These are phyloP conservation scores for Archivesica marissinica DNA, from an alignment of 1,140 invertebrate genomes.

Conservation along the genomic window DNA sequence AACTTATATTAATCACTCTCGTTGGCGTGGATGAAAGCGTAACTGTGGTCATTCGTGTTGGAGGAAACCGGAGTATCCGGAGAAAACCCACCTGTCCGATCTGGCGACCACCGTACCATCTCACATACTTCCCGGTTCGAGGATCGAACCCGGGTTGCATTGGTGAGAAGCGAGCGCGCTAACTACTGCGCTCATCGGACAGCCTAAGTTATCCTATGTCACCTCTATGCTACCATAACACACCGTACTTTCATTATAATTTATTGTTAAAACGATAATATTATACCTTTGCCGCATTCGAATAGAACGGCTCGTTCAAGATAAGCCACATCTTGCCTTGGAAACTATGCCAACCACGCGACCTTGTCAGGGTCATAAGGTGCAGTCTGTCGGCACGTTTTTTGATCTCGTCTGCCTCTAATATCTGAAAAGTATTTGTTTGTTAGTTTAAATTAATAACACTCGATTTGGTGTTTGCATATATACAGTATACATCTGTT, in stretches of 20 bases:
- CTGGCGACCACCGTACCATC: no score
- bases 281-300: constrained; percentile 41
- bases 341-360: neutral
- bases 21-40: no score
- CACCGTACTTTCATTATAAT: no score
- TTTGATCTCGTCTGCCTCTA: neutral
- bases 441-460: no score
- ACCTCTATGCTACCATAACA: neutral
- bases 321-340: constrained; percentile 38
- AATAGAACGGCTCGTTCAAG: constrained; percentile 41
- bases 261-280: no score
- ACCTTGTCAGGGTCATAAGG: neutral
- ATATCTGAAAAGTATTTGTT: constrained; percentile 21
- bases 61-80: no score
- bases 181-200: neutral
- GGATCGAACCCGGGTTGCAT: neutral
- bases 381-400: neutral
- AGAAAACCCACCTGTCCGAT: no score
- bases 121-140: neutral
- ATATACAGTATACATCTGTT: no score
- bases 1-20: no score
- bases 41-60: no score
- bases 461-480: no score
- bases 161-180: neutral
- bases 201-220: neutral